These are phyloP conservation scores for Chrysolina haemoptera DNA, from an alignment of 2,888 invertebrate genomes.

Conservation along the genomic window DNA sequence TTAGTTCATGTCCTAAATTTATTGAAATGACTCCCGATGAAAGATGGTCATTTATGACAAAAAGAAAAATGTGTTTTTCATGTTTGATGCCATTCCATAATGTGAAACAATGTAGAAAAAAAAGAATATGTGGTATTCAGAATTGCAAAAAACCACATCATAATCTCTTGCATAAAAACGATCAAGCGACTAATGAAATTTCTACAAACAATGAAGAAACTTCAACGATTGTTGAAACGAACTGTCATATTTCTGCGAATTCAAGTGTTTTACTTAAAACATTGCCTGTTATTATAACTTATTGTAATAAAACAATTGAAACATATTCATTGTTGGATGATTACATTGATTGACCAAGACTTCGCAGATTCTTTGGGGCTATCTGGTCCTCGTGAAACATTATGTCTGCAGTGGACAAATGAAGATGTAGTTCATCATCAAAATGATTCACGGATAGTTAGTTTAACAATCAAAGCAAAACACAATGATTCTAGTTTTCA, in stretches of 20 bases:
- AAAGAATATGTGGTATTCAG: background rate
- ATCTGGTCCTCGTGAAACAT: background rate
- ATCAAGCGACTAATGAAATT: no score
- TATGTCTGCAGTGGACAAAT: background rate
- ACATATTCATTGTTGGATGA: background rate
- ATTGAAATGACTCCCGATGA: background rate
- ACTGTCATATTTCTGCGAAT: background rate
- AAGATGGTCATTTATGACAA: slow-evolving; percentile 13
- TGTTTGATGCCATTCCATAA: background rate
- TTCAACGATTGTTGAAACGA: background rate
- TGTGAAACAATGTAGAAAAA: background rate
- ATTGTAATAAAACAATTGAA: background rate
- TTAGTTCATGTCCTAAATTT: slow-evolving; percentile 7
- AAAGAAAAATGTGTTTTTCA: slow-evolving; percentile 16
- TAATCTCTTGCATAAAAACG: background rate
- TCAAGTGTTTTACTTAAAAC: background rate
- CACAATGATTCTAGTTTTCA: background rate
- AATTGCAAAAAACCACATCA: background rate
- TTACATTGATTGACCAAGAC: slow-evolving; percentile 8
- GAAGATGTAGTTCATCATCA: slow-evolving; percentile 11
- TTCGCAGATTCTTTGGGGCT: slow-evolving; percentile 4
- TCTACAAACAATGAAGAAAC: background rate
- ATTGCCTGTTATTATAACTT: background rate
- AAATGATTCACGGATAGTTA: slow-evolving; percentile 1
- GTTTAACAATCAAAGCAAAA: background rate